These are phyloP conservation scores for Dysidea cf. avara DNA, from an alignment of 37 sponge, comb jelly and placozoan genomes.

Conservation along the genomic window DNA sequence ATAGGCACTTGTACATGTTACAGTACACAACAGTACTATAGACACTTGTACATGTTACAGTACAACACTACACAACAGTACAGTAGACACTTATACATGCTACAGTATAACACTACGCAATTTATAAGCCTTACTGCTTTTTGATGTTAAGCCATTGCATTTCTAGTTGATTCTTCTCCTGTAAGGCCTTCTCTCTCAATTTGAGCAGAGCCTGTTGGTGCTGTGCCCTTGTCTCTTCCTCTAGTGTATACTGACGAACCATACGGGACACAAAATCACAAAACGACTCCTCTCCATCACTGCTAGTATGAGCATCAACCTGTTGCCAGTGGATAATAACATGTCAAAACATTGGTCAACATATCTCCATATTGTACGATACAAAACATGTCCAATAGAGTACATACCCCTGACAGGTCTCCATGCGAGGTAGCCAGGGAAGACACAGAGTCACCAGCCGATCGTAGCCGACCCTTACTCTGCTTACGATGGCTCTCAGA, in stretches of 20 bases:
- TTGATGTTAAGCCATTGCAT: constrained; percentile 68
- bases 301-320: constrained; percentile 12
- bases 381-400: constrained; percentile 6
- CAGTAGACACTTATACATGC: background rate
- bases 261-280: constrained; percentile 62
- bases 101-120: background rate
- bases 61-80: no score
- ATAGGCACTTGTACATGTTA: no score
- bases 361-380: background rate
- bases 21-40: no score
- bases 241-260: constrained; percentile 63
- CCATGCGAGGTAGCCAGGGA: constrained; percentile 4
- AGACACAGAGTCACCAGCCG: constrained; percentile 22
- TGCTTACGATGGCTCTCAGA: constrained; percentile 73
- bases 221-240: constrained; percentile 75
- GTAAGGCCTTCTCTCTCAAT: constrained; percentile 78
- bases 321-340: constrained; percentile 10
- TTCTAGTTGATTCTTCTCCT: constrained; percentile 57
- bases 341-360: no score
- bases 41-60: background rate
- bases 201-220: constrained; percentile 79
- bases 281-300: constrained; percentile 16
- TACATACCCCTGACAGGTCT: background rate
- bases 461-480: background rate
- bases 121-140: constrained; percentile 10